Evolutionary conservation across 2,113 vertebrate genomes (phyloP), one percentile per base, ranked within the genome.

Genomic region (Bombycilla garrulus): DNA sequence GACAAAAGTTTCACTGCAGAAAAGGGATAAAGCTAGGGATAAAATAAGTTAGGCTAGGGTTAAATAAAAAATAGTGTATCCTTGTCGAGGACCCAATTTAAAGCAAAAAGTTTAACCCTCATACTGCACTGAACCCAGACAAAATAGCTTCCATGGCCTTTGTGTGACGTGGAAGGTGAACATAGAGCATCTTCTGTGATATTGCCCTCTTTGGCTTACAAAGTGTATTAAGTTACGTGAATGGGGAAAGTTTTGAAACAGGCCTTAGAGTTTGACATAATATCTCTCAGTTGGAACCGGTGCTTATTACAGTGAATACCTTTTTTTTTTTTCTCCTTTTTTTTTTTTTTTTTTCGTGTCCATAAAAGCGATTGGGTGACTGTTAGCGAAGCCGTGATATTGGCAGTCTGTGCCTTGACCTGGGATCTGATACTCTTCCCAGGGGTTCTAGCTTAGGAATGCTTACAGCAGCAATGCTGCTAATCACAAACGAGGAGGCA

Each of bases 281-380:
- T 92, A 95, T 97, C 96, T 97, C 96, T 97, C 94, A 87, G 95
- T 96, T 97, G 96, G 97, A 97, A 96, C 74, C 53, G 0, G 96
- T 93, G 96, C 93, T 97, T 97, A 91, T 97, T 96, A 93, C 88
- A 82, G 97, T 87, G 96, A 95, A 96, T 95, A 90, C 84, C 88
- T 91, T 94, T 88, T 73, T 92, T 26, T 66, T 24, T 6, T 2
- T 3, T 0, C 71, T 58, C 18, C 26, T 65, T 66, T 77, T 81
- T 66, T 79, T 74, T 89, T 33, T 65, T 66, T 77, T 81, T 66
- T 79, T 74, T 89, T 93, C 15, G 91, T 95, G 96, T 90, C 96
- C 96, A 96, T 96, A 92, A 97, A 97, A 98, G 97, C 82, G 66
- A 97, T 96, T 97, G 96, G 97, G 96, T 97, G 96, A 97, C 97